A percentile compares a stretch with the other conserved stretches of the same genome.
These are phyloP conservation scores for Umimayanthus kanabou DNA, from an alignment of 92 coral and sea anemone genomes.

Conservation along the genomic window DNA sequence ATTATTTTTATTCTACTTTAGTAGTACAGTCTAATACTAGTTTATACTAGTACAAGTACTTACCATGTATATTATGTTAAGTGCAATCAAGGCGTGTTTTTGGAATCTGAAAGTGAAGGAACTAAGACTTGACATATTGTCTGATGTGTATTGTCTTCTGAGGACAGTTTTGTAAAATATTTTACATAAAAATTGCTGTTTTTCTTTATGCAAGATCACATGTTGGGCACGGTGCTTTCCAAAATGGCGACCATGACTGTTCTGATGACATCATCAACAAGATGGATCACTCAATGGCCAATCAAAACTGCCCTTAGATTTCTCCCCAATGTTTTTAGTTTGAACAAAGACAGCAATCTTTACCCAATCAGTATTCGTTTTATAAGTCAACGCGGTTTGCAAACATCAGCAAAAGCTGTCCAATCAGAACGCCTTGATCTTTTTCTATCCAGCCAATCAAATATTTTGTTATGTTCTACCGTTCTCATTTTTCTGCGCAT, in stretches of 20 bases:
- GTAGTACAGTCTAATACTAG: too few relatives aligned
- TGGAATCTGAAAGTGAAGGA: constrained; percentile 74
- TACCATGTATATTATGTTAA: constrained; percentile 89
- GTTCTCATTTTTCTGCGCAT: constrained; percentile 32
- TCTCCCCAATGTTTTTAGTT: not conserved
- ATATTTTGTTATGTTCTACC: constrained; percentile 8
- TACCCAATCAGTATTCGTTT: constrained; percentile 55
- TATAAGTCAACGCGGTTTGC: constrained; percentile 20
- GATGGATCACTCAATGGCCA: constrained; percentile 41
- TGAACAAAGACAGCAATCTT: not conserved
- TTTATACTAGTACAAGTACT: too few relatives aligned
- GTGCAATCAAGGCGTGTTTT: constrained; percentile 82
- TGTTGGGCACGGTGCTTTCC: constrained; percentile 21
- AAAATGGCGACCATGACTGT: constrained; percentile 53
- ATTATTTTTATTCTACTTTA: too few relatives aligned
- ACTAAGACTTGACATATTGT: constrained; percentile 38
- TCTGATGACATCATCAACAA: constrained; percentile 52
- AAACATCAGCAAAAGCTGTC: constrained; percentile 42
- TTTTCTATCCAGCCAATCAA: constrained; percentile 8
- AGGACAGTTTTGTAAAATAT: not conserved
- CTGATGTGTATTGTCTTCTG: not conserved
- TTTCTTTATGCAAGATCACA: constrained; percentile 40
- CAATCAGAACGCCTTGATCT: constrained; percentile 22
- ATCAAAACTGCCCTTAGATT: constrained; percentile 47
- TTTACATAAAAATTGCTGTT: not conserved